phyloP scores from a whole-genome alignment of 2,797 vertebrate genomes.

The Spondyliosoma cantharus region DNA sequence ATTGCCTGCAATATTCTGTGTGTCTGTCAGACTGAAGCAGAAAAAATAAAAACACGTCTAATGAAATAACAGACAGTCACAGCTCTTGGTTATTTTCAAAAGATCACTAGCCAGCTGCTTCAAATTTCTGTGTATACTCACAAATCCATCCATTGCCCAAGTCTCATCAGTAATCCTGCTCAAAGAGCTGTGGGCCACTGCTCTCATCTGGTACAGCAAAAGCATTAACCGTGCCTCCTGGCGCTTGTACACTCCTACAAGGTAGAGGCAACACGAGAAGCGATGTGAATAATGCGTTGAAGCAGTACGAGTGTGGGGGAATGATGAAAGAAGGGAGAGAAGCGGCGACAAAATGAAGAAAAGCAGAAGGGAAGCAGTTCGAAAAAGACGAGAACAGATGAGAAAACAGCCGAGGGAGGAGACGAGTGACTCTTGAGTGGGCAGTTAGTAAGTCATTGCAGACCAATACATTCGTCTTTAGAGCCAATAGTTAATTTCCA shows the following conservation, averaged over 20 bases:
- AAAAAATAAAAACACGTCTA: not conserved
- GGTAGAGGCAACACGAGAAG: constrained; percentile 44
- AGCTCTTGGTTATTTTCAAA: constrained; percentile 43
- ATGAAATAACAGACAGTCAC: constrained; percentile 31
- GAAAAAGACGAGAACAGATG: not conserved
- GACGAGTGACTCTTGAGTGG: constrained; percentile 55
- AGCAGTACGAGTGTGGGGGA: constrained; percentile 19
- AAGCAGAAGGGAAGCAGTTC: not conserved
- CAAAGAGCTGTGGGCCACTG: constrained; percentile 88
- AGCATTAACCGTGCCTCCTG: constrained; percentile 94
- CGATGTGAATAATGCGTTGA: constrained; percentile 44
- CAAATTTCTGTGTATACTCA: constrained; percentile 83
- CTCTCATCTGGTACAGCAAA: constrained; percentile 91
- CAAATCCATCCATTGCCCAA: constrained; percentile 98
- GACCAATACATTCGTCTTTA: constrained; percentile 67
- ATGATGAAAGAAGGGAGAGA: constrained; percentile 15
- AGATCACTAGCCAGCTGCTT: constrained; percentile 32
- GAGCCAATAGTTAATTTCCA: constrained; percentile 77
- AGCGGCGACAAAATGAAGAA: not conserved
- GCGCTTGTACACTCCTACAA: constrained; percentile 93
- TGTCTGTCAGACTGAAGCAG: constrained; percentile 30
- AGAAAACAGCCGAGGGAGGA: constrained; percentile 7
- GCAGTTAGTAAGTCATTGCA: constrained; percentile 55
- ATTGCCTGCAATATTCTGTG: constrained; percentile 29
- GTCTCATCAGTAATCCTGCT: constrained; percentile 93